Conservation (phyloP, 2,113 vertebrate species). For the Oryzias curvinotus region DNA sequence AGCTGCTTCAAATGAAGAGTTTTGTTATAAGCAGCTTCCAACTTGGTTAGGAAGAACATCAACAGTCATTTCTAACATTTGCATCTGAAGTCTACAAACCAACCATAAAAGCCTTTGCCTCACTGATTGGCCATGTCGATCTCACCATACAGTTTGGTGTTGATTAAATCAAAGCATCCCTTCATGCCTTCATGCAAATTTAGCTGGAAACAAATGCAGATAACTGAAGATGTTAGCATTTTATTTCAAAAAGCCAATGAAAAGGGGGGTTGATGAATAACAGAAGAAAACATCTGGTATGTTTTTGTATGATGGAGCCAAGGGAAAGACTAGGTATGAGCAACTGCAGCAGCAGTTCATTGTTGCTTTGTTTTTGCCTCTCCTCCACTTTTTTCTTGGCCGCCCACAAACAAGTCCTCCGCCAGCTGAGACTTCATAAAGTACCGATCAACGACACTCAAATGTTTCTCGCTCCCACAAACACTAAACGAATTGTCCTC, state of each 20-base stretch:
- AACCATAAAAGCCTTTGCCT: neutral
- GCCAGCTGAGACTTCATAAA: too few species aligned
- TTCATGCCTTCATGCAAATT: neutral
- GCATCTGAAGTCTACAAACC: neutral
- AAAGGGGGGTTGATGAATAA: constrained; percentile 24
- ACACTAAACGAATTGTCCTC: constrained; percentile 44
- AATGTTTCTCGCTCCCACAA: constrained; percentile 17
- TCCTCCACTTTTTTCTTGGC: constrained; percentile 25
- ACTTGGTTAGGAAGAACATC: neutral
- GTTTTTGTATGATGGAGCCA: constrained; percentile 37
- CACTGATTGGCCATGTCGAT: neutral
- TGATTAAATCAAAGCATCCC: neutral
- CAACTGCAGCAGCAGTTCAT: constrained; percentile 59
- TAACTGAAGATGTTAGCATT: constrained; percentile 47
- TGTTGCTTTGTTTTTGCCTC: constrained; percentile 59
- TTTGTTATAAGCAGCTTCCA: neutral
- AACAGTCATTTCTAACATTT: neutral
- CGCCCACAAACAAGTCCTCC: constrained; percentile 49
- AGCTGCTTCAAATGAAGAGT: neutral
- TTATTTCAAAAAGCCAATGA: constrained; percentile 12
- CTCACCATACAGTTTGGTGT: neutral
- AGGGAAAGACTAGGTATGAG: constrained; percentile 55
- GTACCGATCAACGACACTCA: constrained; percentile 1
- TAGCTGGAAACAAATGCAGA: too few species aligned
- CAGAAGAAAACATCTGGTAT: constrained; percentile 25